phyloP scores from a whole-genome alignment of 2,888 invertebrate species.

The Sinotaia quadrata region DNA sequence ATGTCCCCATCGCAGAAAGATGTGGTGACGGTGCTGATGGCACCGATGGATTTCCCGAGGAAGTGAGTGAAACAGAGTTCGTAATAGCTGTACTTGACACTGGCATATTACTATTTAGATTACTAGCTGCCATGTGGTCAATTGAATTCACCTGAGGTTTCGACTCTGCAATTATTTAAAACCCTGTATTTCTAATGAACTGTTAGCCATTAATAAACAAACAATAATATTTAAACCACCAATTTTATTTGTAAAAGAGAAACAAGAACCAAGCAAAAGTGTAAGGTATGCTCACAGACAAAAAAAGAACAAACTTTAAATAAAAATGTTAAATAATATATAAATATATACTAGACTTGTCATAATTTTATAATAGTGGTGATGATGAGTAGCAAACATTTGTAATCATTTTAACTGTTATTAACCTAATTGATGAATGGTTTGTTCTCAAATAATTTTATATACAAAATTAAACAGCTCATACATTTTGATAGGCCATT shows the following conservation, averaged over 20 bases:
- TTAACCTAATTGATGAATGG: too few species aligned
- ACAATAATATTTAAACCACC: neutral
- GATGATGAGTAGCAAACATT: too few species aligned
- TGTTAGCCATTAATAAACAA: neutral
- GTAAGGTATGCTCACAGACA: too few species aligned
- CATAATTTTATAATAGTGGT: too few species aligned
- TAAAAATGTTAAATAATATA: too few species aligned
- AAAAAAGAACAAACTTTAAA: too few species aligned
- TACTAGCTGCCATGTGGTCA: constrained; percentile 57
- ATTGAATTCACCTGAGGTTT: constrained; percentile 65
- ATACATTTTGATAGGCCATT: too few species aligned
- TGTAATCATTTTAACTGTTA: too few species aligned
- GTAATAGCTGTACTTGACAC: constrained; percentile 45
- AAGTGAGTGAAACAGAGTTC: constrained; percentile 64
- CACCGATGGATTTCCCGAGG: constrained; percentile 72
- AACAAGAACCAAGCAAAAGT: neutral
- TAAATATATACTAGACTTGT: too few species aligned
- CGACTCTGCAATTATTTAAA: constrained; percentile 54
- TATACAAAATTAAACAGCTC: too few species aligned
- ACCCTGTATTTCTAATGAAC: neutral
- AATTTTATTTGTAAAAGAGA: neutral
- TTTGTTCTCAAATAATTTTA: too few species aligned
- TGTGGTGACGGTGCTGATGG: constrained; percentile 76
- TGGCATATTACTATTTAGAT: constrained; percentile 64
- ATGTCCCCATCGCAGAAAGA: constrained; percentile 39